These are phyloP conservation scores for Stenurella melanura DNA, from an alignment of 2,888 invertebrate species.

Conservation along the genomic window DNA sequence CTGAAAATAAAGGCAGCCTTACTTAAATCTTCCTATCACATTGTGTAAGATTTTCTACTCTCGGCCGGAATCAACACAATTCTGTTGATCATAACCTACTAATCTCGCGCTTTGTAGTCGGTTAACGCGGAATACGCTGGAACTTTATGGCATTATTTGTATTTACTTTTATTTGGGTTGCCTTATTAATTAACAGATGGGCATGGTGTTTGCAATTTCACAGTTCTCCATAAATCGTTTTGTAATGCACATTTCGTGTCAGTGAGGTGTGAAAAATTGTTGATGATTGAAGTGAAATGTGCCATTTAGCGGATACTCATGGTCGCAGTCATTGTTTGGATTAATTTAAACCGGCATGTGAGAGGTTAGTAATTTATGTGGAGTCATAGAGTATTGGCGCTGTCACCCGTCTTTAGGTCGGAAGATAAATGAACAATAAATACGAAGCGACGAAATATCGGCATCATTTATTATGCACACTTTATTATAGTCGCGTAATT, in stretches of 20 bases:
- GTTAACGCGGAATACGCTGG: neutral
- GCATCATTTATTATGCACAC: neutral
- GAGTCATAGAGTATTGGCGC: neutral
- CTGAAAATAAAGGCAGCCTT: conserved; percentile 7
- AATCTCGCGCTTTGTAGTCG: conserved; percentile 2
- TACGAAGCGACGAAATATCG: neutral
- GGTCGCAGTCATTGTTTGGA: neutral
- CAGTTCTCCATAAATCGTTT: neutral
- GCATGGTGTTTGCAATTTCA: neutral
- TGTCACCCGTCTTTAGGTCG: neutral
- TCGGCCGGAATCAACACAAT: neutral
- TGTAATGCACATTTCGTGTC: neutral
- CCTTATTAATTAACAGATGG: neutral
- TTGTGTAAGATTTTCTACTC: neutral
- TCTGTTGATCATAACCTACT: neutral
- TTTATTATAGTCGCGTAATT: neutral
- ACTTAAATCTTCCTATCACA: neutral
- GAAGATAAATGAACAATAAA: no score
- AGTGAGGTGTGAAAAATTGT: neutral
- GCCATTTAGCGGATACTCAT: neutral
- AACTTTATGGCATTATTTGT: neutral
- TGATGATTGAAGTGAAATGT: neutral
- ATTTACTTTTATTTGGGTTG: neutral
- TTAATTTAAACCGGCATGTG: neutral
- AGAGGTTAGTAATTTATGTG: neutral